A percentile compares a stretch with the other conserved stretches of the same genome.
Conservation (phyloP, 2,888 invertebrate genomes). For the Lycophotia porphyrea region DNA sequence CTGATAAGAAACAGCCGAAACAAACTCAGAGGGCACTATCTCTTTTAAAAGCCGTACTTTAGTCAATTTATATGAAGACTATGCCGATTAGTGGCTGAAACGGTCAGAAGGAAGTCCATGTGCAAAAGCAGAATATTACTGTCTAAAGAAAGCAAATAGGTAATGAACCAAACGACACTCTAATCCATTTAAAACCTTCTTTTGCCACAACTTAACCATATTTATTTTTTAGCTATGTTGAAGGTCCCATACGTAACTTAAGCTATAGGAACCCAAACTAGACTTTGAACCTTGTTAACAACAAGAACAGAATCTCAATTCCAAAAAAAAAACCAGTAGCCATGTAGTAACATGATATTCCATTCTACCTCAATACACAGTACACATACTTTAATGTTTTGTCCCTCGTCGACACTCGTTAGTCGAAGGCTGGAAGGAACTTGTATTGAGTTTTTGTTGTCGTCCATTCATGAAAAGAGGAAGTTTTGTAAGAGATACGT, state of each 20-base stretch:
- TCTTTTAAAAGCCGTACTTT: too few species aligned
- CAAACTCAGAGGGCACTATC: too few species aligned
- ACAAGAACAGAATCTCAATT: background rate
- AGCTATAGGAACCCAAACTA: background rate
- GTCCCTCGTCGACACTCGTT: slow-evolving; percentile 39
- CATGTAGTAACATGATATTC: background rate
- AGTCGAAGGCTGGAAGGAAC: slow-evolving; percentile 36
- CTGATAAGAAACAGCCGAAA: too few species aligned
- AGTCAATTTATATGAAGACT: too few species aligned
- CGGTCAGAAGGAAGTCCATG: too few species aligned
- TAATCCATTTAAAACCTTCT: background rate
- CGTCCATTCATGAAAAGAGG: slow-evolving; percentile 50
- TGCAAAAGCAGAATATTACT: too few species aligned
- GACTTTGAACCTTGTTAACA: background rate
- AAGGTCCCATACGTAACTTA: background rate
- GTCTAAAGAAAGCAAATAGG: too few species aligned
- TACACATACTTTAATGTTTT: slow-evolving; percentile 35
- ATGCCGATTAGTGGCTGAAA: too few species aligned
- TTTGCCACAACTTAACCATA: background rate
- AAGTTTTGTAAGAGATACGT: slow-evolving; percentile 29
- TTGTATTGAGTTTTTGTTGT: slow-evolving; percentile 36
- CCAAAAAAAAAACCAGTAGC: background rate
- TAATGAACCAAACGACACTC: too few species aligned
- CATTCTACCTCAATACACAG: slow-evolving; percentile 3
- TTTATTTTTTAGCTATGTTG: too few species aligned